A percentile compares a stretch with the other conserved stretches of the same genome.
Conservation (phyloP, 64 coral and sea anemone genomes). For the Montipora cactus region DNA sequence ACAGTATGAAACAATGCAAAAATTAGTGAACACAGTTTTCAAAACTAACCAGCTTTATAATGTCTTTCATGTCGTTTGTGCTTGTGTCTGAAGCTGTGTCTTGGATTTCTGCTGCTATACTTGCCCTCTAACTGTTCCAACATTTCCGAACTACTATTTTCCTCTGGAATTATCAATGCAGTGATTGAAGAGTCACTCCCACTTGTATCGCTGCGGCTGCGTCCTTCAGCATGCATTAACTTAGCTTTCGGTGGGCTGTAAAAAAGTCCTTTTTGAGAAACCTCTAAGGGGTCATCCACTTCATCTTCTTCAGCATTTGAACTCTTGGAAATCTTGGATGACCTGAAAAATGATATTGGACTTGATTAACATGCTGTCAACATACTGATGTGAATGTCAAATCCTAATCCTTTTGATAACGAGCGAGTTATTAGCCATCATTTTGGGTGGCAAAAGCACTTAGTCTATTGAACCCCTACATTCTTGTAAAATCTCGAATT, state of each 20-base stretch:
- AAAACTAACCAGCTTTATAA: not conserved
- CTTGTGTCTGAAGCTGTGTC: slow-evolving; percentile 3
- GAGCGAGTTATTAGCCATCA: no score
- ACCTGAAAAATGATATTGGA: not conserved
- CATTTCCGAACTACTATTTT: slow-evolving; percentile 26
- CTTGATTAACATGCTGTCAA: not conserved
- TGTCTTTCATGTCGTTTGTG: not conserved
- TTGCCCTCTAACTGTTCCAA: slow-evolving; percentile 19
- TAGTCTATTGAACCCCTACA: no score
- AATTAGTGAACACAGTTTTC: not conserved
- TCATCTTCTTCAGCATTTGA: slow-evolving; percentile 6
- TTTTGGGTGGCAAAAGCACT: no score
- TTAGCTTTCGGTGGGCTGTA: slow-evolving; percentile 51
- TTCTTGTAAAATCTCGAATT: no score
- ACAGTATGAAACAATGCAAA: no score
- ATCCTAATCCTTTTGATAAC: no score
- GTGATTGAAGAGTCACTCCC: slow-evolving; percentile 50
- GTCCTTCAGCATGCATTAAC: not conserved
- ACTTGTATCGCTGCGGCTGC: not conserved
- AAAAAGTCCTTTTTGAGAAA: not conserved
- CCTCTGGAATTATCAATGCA: slow-evolving; percentile 53
- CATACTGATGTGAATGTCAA: not conserved
- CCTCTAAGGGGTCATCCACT: not conserved
- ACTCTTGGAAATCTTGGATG: not conserved
- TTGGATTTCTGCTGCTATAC: not conserved